Base-by-base conservation (phyloP, 2,797 vertebrate species). In the Luscinia luscinia region DNA sequence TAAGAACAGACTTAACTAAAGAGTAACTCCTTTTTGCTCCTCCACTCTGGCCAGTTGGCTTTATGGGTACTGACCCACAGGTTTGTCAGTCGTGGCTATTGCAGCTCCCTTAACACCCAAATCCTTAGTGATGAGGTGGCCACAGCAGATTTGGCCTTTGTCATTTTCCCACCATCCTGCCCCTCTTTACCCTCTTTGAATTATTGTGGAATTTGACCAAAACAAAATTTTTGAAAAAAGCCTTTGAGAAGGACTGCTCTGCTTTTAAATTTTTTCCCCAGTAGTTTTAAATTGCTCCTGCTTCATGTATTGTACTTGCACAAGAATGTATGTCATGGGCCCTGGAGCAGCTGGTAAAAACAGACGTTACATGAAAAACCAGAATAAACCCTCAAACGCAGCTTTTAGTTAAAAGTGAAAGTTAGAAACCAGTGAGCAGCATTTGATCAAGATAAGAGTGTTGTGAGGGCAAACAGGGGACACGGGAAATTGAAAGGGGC, bases 271-370 rank as follows among this genome's bases (percentile, higher is more conserved):
- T 32, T 80, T 52, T 4, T 20, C 28, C 18, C 4, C 11, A 16
- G 3, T 38, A 3, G 24, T 70, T 87, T 81, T 76, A 2, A 75
- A 52, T 81, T 48, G 28, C 13, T 79, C 36, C 67, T 23, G 12
- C 51, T 94, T 83, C 2, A 1, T 7, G 43, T 46, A 5, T n/a
- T 69, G 21, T 48, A 19, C 41, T 70, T 40, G 36, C n/a, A 22
- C 46, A 66, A 34, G 49, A 58, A 59, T 9, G 15, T 27, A 2
- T 6, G 5, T 52, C 66, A 48, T 0, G 0, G n/a, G 45, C 11
- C 19, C 22, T 32, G 24, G 22, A 90, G 45, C 45, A 68, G 72
- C 1, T 0, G 4, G 22, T 40, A 45, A 75, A 67, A 91, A 1
- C 5, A 74, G 46, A 66, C 2, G 4, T 41, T 20, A 38, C 41